Conservation (phyloP, 2,888 invertebrate species). For the Ochropleura plecta region DNA sequence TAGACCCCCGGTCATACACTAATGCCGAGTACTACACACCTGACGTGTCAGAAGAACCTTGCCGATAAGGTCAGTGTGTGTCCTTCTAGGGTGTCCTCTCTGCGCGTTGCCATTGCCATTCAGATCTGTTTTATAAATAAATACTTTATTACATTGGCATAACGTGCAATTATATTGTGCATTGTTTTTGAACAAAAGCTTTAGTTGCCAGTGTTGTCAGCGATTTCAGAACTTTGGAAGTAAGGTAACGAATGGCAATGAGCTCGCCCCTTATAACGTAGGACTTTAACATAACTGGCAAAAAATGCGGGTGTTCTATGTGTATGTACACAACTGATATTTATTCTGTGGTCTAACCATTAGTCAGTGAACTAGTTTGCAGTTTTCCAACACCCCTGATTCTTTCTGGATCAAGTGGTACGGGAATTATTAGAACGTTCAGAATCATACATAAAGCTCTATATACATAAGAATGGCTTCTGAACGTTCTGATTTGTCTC, state of each 20-base stretch:
- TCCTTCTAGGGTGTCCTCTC: neutral
- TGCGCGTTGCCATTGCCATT: neutral
- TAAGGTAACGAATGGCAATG: no score
- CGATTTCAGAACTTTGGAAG: neutral
- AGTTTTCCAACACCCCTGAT: neutral
- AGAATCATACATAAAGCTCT: no score
- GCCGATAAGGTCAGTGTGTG: neutral
- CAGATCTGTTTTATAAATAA: neutral
- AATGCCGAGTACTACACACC: neutral
- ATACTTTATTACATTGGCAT: neutral
- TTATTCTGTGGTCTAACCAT: neutral
- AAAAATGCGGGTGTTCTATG: neutral
- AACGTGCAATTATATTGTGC: neutral
- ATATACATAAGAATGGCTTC: no score
- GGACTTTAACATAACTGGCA: neutral
- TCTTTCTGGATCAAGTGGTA: neutral
- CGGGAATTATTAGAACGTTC: neutral
- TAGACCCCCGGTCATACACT: neutral
- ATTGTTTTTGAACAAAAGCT: neutral
- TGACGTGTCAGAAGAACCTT: neutral
- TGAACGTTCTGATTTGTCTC: neutral
- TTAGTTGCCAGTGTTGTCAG: no score
- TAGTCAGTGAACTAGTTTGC: neutral
- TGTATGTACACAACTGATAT: neutral
- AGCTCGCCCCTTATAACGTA: neutral